Base-by-base conservation (phyloP, 2,113 vertebrate species). In the Periophthalmus modestus region DNA sequence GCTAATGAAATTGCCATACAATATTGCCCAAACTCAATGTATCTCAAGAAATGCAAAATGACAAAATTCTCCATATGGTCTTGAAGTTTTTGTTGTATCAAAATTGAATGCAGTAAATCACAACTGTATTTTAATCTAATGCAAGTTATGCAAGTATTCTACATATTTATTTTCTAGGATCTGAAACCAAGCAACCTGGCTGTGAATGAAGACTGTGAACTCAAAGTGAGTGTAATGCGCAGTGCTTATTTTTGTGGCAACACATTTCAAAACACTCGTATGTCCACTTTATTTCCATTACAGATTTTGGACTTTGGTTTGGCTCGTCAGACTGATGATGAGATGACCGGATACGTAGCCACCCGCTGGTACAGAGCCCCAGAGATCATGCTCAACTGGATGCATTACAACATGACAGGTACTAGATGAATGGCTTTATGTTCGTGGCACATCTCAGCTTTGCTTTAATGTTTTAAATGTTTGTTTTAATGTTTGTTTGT, bases 381-480 rank as follows among this genome's bases (percentile, higher is more conserved):
- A 4, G 98, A 99, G 91, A 99, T 99, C 90, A 99, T 99, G 97
- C 92, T 99, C 47, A 99, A 99, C 91, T 99, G 98, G 98, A 99
- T 99, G 98, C 98, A 99, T 90, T 99, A 99, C 94, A 99, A 98
- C 91, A 96, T 97, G 93, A 99, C 98, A 90, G 98, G 98, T 99
- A 82, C 18, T 70, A 54, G n/a, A 9, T 12, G 10, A 52, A 71
- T 62, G 36, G 19, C 47, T 4, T 48, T 4, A 3, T 2, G 11
- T 46, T n/a, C n/a, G 14, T 16, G n/a, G 12, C 14, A 33, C 3
- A 24, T 6, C 18, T 0, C 5, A 33, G 21, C 43, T 47, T 13
- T 1, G 4, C 43, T 19, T 11, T n/a, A 39, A 65, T 28, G 28
- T 28, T 28, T 28, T 28, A 28, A 28, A 28, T 28, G 28, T 28